Base-by-base conservation (phyloP, 2,113 vertebrate species). In the Cettia cetti region DNA sequence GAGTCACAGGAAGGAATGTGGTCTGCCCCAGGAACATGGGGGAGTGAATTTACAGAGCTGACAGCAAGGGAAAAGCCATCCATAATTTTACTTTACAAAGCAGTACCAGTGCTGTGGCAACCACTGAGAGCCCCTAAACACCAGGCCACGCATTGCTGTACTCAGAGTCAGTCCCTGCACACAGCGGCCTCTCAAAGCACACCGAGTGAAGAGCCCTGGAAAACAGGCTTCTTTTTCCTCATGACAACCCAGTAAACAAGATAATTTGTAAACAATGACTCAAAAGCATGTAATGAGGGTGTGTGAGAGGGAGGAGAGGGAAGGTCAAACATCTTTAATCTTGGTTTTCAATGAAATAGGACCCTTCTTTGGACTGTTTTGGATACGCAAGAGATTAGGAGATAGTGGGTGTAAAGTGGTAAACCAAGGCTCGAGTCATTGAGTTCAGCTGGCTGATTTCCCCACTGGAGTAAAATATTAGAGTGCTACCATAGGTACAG, bases 191-290 rank as follows among this genome's bases (percentile, higher is more conserved):
- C 26, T 37, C 65, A 45, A 91, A 89, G 81, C 65, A 72, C 50
- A 72, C 21, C 3, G 17, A 65, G 49, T 9, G 40, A 63, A 82
- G 70, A 60, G 57, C 40, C 30, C 59, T 70, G 77, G 74, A 77
- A 71, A 76, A 72, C 24, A 92, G 72, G 33, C 14, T 47, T 49
- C 33, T 57, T 59, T 60, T 68, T 16, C 74, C 91, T 89, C 24
- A 9, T 84, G 65, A 82, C 91, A 89, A 80, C 65, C 10, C 69
- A 59, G 72, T 95, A 95, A 94, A 95, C 91, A 94, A 88, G 76
- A 42, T 76, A 75, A 86, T 97, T 96, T 96, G 95, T 89, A 96
- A 97, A 97, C 82, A 91, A 90, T 98, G 97, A 98, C 95, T 97
- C 97, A 98, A 89, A 80, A 79, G 68, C 15, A 1, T 68, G 70